Evolutionary conservation across 2,797 vertebrate genomes (phyloP), one percentile per base, ranked within the genome.

Genomic region (Sebastes baramenuke): DNA sequence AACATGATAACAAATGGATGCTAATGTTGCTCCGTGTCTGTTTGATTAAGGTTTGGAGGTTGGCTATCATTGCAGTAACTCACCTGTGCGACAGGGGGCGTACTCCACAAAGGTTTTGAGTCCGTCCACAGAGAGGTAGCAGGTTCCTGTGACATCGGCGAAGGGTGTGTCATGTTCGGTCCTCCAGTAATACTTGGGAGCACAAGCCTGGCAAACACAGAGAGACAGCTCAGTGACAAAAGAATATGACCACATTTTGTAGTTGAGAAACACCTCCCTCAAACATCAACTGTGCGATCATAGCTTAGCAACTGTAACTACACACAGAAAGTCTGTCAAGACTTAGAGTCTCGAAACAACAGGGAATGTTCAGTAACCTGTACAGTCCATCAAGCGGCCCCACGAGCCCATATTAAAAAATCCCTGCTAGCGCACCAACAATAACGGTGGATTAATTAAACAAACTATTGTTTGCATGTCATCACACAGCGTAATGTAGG

Each of bases 21-120:
- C 16, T 49, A 30, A 72, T 24, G 12, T 49, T 24, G 20, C 58
- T 32, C 54, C 3, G 12, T 24, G 69, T 72, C 12, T 30, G n/a
- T 18, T 54, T 42, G n/a, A 66, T 16, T 55, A n/a, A n/a, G 8
- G 49, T n/a, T 9, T 52, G 32, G 20, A 52, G 8, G 16, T 16
- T 36, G 25, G 24, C n/a, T 22, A 6, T 58, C 6, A 18, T 27
- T 29, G 29, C 30, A 78, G 29, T 67, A 56, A 58, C 61, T 77
- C 90, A 97, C 97, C 96, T 94, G 97, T 96, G 61, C 97, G 94
- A 60, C 97, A 98, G 27, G 97, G 97, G 4, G 97, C 96, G 0
- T 96, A 98, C 77, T 98, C 97, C 80, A 97, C 95, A 80, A 97
- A 95, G 0, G 87, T 95, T 78, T 94, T 94, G 76, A 97, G 96